A percentile compares a stretch with the other conserved stretches of the same genome.
phyloP scores from a whole-genome alignment of 2,797 vertebrate genomes.

The Tapera naevia region DNA sequence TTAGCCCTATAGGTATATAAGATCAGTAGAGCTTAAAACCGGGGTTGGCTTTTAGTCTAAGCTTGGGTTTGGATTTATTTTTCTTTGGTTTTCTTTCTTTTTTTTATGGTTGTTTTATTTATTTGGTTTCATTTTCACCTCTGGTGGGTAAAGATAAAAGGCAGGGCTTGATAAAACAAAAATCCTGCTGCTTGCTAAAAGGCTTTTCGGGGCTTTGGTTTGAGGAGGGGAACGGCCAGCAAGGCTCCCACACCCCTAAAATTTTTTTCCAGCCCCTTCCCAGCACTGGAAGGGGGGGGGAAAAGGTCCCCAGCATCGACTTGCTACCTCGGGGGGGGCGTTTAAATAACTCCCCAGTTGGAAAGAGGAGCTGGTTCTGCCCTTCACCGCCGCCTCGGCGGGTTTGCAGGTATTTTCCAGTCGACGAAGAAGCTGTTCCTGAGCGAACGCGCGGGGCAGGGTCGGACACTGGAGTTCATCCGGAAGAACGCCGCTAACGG shows the following conservation, averaged over 20 bases:
- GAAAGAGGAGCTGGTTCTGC: too few species aligned
- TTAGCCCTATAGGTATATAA: constrained; percentile 70
- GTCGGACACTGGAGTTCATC: constrained; percentile 82
- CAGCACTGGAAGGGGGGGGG: neutral
- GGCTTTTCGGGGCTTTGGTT: neutral
- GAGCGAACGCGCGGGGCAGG: constrained; percentile 63
- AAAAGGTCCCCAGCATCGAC: neutral
- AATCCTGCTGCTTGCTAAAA: neutral
- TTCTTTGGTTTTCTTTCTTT: neutral
- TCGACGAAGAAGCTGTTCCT: constrained; percentile 80
- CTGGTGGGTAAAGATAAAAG: neutral
- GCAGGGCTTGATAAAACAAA: neutral
- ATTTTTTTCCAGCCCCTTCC: neutral
- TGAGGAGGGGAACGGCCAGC: neutral
- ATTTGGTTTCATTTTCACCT: neutral
- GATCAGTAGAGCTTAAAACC: constrained; percentile 31
- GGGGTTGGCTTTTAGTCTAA: constrained; percentile 46
- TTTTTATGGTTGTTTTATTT: neutral
- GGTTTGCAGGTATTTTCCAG: constrained; percentile 82
- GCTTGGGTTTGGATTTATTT: constrained; percentile 27
- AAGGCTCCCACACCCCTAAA: neutral
- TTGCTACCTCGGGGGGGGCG: neutral
- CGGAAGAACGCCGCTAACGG: constrained; percentile 88
- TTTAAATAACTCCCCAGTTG: neutral
- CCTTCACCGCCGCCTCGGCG: neutral